These are phyloP conservation scores for Mystacornis crossleyi DNA, from an alignment of 2,113 vertebrate genomes.

Conservation along the genomic window DNA sequence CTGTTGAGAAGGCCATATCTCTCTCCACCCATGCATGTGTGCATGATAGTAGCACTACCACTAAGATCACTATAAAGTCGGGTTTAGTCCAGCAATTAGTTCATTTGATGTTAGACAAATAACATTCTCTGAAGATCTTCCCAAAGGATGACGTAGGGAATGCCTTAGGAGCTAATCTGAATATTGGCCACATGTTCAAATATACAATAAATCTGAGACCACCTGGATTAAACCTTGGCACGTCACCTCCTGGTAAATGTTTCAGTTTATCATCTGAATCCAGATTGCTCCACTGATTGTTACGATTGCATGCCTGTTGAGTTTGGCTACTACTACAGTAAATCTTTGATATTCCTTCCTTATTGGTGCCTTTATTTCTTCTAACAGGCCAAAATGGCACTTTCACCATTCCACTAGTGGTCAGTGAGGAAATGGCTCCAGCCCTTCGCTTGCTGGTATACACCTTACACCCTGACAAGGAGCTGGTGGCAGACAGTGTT, in stretches of 20 bases:
- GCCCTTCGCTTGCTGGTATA: slow-evolving; percentile 75
- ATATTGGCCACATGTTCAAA: background rate
- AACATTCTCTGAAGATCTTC: background rate
- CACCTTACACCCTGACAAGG: slow-evolving; percentile 75
- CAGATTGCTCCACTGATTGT: background rate
- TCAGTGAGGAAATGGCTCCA: slow-evolving; percentile 73
- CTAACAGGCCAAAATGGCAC: slow-evolving; percentile 61
- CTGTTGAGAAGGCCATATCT: fast-evolving
- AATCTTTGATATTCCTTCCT: background rate
- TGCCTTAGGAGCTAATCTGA: background rate
- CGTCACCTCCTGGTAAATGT: background rate
- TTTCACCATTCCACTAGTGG: slow-evolving; percentile 70
- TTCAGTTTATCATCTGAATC: background rate
- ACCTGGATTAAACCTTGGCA: background rate
- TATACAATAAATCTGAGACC: background rate
- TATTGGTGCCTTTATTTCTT: background rate
- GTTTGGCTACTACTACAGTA: background rate
- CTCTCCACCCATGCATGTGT: background rate
- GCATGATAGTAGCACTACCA: background rate
- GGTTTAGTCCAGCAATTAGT: background rate
- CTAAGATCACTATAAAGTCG: background rate
- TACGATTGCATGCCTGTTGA: background rate
- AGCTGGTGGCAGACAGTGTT: slow-evolving; percentile 73
- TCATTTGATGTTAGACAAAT: background rate
- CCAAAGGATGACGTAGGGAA: background rate